A percentile compares a stretch with the other conserved stretches of the same genome.
Conservation (phyloP, 2,113 vertebrate species). For the Oophaga pumilio region DNA sequence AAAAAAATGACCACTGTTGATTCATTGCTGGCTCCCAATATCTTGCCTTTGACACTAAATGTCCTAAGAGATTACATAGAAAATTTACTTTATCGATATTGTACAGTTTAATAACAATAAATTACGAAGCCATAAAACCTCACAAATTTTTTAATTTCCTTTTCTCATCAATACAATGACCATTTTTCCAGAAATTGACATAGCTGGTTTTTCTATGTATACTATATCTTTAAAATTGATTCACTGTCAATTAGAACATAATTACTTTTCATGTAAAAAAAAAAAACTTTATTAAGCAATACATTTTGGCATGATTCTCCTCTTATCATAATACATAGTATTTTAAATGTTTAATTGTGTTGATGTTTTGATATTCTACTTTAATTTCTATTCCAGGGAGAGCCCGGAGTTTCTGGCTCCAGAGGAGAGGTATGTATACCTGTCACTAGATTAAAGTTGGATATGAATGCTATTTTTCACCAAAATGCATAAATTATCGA, state of each 20-base stretch:
- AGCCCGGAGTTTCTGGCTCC: slow-evolving; percentile 75
- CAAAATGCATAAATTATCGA: not conserved
- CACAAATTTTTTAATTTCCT: no score
- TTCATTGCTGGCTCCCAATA: no score
- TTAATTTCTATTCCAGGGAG: slow-evolving; percentile 76
- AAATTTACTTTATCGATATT: no score
- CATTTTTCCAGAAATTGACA: not conserved
- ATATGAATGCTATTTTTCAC: not conserved
- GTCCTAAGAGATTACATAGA: no score
- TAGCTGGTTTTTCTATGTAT: not conserved
- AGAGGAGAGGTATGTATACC: slow-evolving; percentile 85
- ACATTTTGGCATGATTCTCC: not conserved
- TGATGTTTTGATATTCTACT: slow-evolving; percentile 5
- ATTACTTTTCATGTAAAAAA: not conserved
- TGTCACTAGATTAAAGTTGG: not conserved
- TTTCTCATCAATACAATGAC: no score
- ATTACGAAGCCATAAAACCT: no score
- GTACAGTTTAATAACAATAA: no score
- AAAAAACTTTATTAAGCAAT: not conserved
- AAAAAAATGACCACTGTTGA: no score
- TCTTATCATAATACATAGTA: not conserved
- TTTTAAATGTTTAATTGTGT: not conserved
- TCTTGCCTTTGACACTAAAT: no score
- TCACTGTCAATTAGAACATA: not conserved
- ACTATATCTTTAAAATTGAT: not conserved